A percentile compares a stretch with the other conserved stretches of the same genome.
These are phyloP conservation scores for Luperina testacea DNA, from an alignment of 2,888 invertebrate species.

Conservation along the genomic window DNA sequence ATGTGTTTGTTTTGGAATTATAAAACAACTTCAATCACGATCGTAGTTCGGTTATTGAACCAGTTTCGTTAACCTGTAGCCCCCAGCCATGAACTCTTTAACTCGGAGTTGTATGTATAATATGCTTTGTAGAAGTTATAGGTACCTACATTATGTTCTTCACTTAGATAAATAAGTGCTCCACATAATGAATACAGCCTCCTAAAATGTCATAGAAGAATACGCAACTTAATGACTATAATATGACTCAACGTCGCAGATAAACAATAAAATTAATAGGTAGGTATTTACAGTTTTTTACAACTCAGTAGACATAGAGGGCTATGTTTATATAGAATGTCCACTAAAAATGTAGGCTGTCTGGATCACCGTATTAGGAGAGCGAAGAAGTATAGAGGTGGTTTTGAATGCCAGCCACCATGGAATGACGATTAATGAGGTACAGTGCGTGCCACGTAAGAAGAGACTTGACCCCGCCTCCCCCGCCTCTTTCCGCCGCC, in stretches of 20 bases:
- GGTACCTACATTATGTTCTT: neutral
- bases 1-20: neutral
- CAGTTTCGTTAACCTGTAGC: conserved; percentile 26
- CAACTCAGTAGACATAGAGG: neutral
- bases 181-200: neutral
- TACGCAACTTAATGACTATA: conserved; percentile 32
- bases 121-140: neutral
- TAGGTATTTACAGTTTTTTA: conserved; percentile 2
- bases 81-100: conserved; percentile 35
- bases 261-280: conserved; percentile 31
- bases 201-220: conserved; percentile 23
- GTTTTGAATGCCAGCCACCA: conserved; percentile 18
- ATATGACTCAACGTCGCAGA: conserved; percentile 35
- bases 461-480: too few relatives aligned
- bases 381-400: neutral
- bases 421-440: conserved; percentile 14
- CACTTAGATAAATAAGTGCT: neutral
- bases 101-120: neutral
- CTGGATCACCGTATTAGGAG: neutral
- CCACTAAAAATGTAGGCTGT: neutral
- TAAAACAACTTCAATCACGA: conserved; percentile 11
- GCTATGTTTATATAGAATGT: neutral
- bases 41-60: conserved; percentile 30
- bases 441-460: too few relatives aligned
- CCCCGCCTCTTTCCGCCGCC: too few relatives aligned